Evolutionary conservation across 2,888 invertebrate species (phyloP), one percentile per base, ranked within the genome.

Genomic region (Neelides folsomi): DNA sequence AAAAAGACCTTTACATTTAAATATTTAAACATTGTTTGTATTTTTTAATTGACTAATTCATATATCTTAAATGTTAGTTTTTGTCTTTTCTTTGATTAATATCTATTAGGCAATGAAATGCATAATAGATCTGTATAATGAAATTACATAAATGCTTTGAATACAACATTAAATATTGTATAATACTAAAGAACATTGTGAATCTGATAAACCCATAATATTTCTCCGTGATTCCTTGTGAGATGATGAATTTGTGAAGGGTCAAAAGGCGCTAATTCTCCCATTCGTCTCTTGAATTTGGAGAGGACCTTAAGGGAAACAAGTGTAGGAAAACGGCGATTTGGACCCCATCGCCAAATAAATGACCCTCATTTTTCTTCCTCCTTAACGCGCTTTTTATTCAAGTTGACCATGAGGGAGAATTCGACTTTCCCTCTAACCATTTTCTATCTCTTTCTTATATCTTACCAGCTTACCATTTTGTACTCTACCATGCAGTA

Each of bases 351-450:
- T 57, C 51, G 52, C 41, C 43, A 51, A 53, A 57, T 53, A 55
- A 53, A 54, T 55, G 54, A 57, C 50, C 13, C 42, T 36, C 56
- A 58, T 58, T 58, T 58, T 54, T 58, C 58, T 54, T 58, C 51
- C 52, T 44, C 51, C 43, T 49, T 53, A 51, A 48, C 47, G 43
- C 49, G 15, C 43, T 47, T 34, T 45, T 39, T 20, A 4, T 37
- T n/a, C 41, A 27, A 36, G 36, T 49, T 49, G 49, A 49, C 49
- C 49, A 49, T 36, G 27, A 27, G 27, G 27, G 27, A 27, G 27
- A 7, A 27, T 27, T 39, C 13, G 12, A 6, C n/a, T 16, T 15
- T 12, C 19, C 19, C 12, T 18, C 8, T 42, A 6, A n/a, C 42
- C 16, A 3, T 9, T 6, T 5, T 15, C 19, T 42, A 16, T 39